Evolutionary conservation across 2,797 vertebrate genomes (phyloP).

Genomic region (Hirundo rustica): DNA sequence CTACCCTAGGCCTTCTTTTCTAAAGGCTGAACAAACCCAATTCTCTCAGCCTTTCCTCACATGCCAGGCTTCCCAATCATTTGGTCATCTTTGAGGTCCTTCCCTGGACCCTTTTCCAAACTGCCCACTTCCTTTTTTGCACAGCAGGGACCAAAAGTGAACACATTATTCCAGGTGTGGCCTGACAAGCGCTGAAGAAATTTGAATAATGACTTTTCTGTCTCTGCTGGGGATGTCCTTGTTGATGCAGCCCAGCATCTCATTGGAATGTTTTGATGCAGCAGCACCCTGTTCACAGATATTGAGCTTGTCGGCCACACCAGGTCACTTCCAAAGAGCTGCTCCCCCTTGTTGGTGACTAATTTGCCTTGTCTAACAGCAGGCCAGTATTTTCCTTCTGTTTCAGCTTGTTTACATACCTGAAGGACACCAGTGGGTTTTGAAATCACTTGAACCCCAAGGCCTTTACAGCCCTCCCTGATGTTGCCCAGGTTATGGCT

Average conservation of each 20-base stretch:
- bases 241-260: background rate
- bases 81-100: too few species aligned
- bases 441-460: background rate
- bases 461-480: background rate
- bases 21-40: too few species aligned
- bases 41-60: too few species aligned
- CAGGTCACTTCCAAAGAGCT: background rate
- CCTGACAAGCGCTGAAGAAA: rapidly evolving
- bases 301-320: background rate
- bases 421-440: background rate
- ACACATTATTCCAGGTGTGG: background rate
- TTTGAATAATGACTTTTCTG: background rate
- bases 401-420: background rate
- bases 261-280: background rate
- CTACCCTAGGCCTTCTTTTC: too few species aligned
- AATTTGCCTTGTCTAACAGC: background rate
- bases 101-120: too few species aligned
- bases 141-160: background rate
- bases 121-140: too few species aligned
- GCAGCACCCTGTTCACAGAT: background rate
- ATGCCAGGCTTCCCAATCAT: too few species aligned
- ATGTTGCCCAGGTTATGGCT: background rate
- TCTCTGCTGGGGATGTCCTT: background rate
- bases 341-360: rapidly evolving
- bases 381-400: background rate